Evolutionary conservation across 2,888 invertebrate genomes (phyloP), one percentile per base, ranked within the genome.

Genomic region (Drosophila pseudotakahashii): DNA sequence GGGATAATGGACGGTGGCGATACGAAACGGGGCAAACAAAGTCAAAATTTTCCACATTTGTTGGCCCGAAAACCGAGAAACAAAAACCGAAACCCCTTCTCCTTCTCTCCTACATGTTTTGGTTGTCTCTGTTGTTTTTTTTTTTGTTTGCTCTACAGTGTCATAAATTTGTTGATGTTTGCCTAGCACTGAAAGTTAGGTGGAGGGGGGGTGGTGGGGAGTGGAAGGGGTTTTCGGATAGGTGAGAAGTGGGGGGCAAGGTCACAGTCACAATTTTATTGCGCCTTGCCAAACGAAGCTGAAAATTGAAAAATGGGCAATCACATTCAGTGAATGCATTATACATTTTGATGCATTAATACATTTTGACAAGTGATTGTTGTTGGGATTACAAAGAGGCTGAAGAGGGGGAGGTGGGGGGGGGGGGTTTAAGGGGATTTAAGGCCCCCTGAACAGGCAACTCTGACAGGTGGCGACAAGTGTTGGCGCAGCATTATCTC

Each of bases 101-200:
- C 7, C 30, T 30, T 30, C 14, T 14, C 47, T 14, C 11, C 10
- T 10, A 30, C 26, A 9, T 19, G 26, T 16, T 11, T 37, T 19
- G 16, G 14, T 9, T 37, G 19, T 63, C 47, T 39, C 41, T 48
- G 32, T 58, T 50, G 19, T 48, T 42, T 26, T 4, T 64, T 50
- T 30, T 34, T 45, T 62, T 67, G 54, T 70, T 70, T 53, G 68
- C 61, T 53, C 70, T 26, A 52, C 48, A 69, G 69, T 70, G 70
- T 62, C 70, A 70, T 70, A 70, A 70, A 70, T 70, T 70, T 70
- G 70, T 70, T 70, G 62, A 70, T 70, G 69, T 69, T 69, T 69
- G 69, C 42, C 68, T 60, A 60, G 69, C 60, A 69, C 48, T 14
- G 32, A 23, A 30, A 19, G 19, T 19, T n/a, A n/a, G 62, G 51